Evolutionary conservation across 2,888 invertebrate genomes (phyloP).

Genomic region (Cenopis cana): DNA sequence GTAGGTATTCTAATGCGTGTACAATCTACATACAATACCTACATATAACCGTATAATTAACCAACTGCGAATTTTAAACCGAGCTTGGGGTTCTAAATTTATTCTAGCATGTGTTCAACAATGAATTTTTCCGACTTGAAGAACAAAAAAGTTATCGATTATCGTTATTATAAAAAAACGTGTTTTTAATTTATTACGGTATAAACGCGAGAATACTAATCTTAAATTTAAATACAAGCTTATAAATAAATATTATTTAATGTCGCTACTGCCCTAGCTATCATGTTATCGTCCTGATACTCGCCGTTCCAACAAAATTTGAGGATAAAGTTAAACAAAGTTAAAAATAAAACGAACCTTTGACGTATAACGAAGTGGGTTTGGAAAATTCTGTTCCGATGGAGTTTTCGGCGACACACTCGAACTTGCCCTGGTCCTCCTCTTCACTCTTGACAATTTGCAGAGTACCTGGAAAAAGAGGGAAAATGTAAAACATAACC

Average conservation of each 20-base stretch:
- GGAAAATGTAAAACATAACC: conserved; percentile 11
- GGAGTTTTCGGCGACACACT: conserved; percentile 97
- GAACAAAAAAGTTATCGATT: no score
- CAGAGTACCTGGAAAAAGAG: conserved; percentile 88
- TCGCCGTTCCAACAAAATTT: neutral
- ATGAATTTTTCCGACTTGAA: no score
- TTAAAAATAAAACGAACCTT: conserved; percentile 86
- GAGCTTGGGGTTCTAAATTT: no score
- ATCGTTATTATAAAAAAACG: no score
- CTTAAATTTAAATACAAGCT: neutral
- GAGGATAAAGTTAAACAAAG: conserved; percentile 1
- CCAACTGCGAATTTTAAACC: no score
- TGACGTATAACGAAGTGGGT: conserved; percentile 95
- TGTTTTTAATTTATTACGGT: no score
- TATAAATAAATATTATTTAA: no score
- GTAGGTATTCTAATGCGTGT: no score
- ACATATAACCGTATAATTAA: no score
- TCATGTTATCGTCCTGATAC: neutral
- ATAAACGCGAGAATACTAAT: no score
- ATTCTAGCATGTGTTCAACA: no score
- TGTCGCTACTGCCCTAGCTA: neutral
- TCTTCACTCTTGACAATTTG: conserved; percentile 96
- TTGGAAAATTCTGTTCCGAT: conserved; percentile 97
- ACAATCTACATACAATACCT: no score
- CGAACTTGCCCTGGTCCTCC: conserved; percentile 97